These are phyloP conservation scores for Adrianichthys oophorus DNA, from an alignment of 2,797 vertebrate genomes.

Conservation along the genomic window DNA sequence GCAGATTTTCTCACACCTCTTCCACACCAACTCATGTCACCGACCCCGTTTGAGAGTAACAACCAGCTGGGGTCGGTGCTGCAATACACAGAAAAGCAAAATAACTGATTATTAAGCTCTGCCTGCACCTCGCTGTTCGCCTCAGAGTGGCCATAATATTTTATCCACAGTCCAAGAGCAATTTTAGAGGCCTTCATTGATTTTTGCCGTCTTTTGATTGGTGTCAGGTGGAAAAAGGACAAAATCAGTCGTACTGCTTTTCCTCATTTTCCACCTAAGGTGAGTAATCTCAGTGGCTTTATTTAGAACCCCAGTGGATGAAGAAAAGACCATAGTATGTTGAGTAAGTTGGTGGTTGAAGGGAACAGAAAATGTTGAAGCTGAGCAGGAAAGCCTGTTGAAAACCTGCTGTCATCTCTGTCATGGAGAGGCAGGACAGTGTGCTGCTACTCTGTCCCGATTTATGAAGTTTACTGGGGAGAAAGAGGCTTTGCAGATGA, in stretches of 20 bases:
- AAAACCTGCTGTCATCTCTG: slow-evolving; percentile 4
- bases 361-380: background rate
- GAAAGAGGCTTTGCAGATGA: slow-evolving; percentile 14
- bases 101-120: background rate
- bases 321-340: slow-evolving; percentile 7
- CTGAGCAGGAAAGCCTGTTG: background rate
- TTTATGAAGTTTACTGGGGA: background rate
- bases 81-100: background rate
- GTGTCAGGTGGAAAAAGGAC: slow-evolving; percentile 34
- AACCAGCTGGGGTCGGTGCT: no score
- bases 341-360: slow-evolving; percentile 7
- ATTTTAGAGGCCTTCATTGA: slow-evolving; percentile 48
- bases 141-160: slow-evolving; percentile 16
- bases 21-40: background rate
- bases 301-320: slow-evolving; percentile 11
- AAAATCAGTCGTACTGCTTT: slow-evolving; percentile 48
- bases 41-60: background rate
- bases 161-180: slow-evolving; percentile 23
- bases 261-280: slow-evolving; percentile 22
- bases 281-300: slow-evolving; percentile 9
- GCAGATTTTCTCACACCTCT: no score
- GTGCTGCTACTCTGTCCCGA: background rate
- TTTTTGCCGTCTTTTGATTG: slow-evolving; percentile 49
- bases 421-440: background rate
- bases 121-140: slow-evolving; percentile 9